A percentile compares a stretch with the other conserved stretches of the same genome.
Evolutionary conservation across 2,888 invertebrate genomes (phyloP).

Genomic region (Limnephilus rhombicus): DNA sequence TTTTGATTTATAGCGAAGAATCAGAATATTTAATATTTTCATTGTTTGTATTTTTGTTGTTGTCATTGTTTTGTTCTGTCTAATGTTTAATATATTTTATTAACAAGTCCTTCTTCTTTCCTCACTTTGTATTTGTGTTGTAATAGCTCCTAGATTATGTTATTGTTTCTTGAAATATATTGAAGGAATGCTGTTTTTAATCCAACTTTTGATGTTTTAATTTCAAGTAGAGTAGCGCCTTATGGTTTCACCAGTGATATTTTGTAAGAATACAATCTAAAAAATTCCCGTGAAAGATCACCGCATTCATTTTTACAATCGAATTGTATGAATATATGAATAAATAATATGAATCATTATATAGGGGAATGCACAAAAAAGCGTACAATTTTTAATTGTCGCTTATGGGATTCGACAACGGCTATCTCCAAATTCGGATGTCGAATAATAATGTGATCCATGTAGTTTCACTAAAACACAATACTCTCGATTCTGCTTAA

Average conservation of each 20-base stretch:
- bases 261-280: background rate
- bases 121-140: conserved; percentile 22
- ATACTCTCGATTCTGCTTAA: no score
- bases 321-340: background rate
- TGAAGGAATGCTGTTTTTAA: conserved; percentile 61
- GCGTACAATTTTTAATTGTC: no score
- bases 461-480: no score
- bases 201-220: conserved; percentile 62
- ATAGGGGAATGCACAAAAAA: no score
- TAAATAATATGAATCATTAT: no score
- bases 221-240: conserved; percentile 64
- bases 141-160: conserved; percentile 33
- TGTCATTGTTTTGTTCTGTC: conserved; percentile 20
- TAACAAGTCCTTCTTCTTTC: background rate
- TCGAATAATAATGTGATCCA: no score
- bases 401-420: no score
- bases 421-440: no score
- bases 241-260: background rate
- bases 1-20: background rate
- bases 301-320: background rate
- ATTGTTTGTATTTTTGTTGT: conserved; percentile 21
- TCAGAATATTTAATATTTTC: background rate
- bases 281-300: background rate
- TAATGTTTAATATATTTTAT: conserved; percentile 1
- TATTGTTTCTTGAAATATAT: conserved; percentile 60